Conservation (phyloP, 2,113 vertebrate species). For the Xenopus borealis region DNA sequence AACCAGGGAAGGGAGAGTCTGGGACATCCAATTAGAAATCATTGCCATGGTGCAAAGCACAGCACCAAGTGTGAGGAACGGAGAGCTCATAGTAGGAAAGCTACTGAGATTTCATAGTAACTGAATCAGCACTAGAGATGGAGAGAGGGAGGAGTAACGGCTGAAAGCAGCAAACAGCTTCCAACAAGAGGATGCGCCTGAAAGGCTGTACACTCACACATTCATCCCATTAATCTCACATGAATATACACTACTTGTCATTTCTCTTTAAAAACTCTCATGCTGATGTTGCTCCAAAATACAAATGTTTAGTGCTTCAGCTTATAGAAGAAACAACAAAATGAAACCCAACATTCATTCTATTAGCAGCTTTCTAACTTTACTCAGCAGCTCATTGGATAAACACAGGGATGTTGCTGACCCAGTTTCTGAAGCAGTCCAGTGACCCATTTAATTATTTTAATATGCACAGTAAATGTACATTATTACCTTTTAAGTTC, state of each 20-base stretch:
- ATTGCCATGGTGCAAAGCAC: slow-evolving; percentile 91
- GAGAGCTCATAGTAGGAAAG: slow-evolving; percentile 78
- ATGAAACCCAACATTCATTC: too few species aligned
- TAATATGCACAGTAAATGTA: too few species aligned
- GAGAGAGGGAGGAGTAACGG: slow-evolving; percentile 64
- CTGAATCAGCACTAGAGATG: slow-evolving; percentile 60
- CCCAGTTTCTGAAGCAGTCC: too few species aligned
- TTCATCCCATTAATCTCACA: slow-evolving; percentile 16
- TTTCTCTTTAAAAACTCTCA: background rate
- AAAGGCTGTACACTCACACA: slow-evolving; percentile 42
- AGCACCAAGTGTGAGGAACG: slow-evolving; percentile 89
- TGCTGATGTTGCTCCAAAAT: background rate
- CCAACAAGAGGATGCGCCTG: slow-evolving; percentile 49
- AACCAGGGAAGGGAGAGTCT: slow-evolving; percentile 85
- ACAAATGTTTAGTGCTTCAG: too few species aligned
- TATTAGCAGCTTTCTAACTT: too few species aligned
- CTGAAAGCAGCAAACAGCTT: slow-evolving; percentile 61
- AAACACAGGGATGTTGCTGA: too few species aligned
- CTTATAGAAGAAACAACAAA: too few species aligned
- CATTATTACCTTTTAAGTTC: too few species aligned
- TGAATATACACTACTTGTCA: background rate
- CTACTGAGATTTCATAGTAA: slow-evolving; percentile 73
- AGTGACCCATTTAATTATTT: too few species aligned
- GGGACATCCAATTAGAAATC: slow-evolving; percentile 97
- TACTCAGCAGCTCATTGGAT: background rate